Conservation (phyloP, 2,797 vertebrate genomes). For the Meda fulgida region DNA sequence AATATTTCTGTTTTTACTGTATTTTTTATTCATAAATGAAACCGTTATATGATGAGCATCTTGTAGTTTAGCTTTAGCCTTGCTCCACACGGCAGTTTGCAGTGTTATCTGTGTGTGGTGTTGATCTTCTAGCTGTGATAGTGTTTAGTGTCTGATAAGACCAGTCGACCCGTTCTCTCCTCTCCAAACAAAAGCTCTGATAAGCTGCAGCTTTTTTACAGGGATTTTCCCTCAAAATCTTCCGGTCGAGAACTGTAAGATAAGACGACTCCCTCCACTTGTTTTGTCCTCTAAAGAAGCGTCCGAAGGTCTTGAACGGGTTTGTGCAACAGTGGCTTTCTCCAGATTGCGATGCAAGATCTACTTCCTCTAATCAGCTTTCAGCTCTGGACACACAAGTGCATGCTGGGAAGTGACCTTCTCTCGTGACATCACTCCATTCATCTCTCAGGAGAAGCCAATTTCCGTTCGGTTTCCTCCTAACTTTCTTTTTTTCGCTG, state of each 20-base stretch:
- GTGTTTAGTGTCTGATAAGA: constrained; percentile 20
- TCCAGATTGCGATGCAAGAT: constrained; percentile 23
- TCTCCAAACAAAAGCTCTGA: constrained; percentile 3
- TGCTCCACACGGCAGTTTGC: too few species aligned
- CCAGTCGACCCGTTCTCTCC: neutral
- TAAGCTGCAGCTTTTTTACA: neutral
- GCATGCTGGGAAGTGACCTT: constrained; percentile 38
- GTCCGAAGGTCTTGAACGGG: neutral
- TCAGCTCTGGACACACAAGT: neutral
- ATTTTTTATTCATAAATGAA: neutral
- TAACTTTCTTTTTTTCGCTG: neutral
- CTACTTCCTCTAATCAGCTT: constrained; percentile 24
- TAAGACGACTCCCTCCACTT: constrained; percentile 6
- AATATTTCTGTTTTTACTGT: neutral
- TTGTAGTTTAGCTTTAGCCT: neutral
- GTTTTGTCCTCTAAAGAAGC: neutral
- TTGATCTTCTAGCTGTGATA: neutral
- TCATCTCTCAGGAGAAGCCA: constrained; percentile 18
- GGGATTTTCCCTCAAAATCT: constrained; percentile 5
- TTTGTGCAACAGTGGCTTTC: neutral
- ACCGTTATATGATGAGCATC: neutral
- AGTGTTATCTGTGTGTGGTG: neutral
- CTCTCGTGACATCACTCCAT: neutral
- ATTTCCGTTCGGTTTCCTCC: neutral
- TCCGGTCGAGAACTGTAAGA: neutral